These are phyloP conservation scores for Acanthoscelides obtectus DNA, from an alignment of 2,888 invertebrate species.

Conservation along the genomic window DNA sequence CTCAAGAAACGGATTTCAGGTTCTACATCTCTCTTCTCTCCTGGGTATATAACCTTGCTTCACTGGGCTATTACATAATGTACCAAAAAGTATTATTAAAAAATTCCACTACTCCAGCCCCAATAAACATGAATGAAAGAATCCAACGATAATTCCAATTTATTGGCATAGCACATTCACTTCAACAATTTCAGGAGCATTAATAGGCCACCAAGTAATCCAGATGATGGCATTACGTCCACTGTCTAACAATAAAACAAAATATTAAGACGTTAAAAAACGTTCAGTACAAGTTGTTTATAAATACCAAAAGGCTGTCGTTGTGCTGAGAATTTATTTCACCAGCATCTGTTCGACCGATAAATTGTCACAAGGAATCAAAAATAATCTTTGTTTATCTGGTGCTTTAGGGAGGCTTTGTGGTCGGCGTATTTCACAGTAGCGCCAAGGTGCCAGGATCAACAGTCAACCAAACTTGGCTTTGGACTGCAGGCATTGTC, in stretches of 20 bases:
- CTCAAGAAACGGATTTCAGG: too few species aligned
- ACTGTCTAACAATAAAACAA: not conserved
- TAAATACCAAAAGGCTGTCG: not conserved
- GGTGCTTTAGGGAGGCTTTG: conserved; percentile 24
- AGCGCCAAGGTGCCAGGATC: not conserved
- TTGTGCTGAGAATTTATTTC: conserved; percentile 18
- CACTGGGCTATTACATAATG: not conserved
- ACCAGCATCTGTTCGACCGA: conserved; percentile 16
- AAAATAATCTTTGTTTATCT: conserved; percentile 39
- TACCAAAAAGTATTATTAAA: not conserved
- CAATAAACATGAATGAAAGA: not conserved
- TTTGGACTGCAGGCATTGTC: not conserved
- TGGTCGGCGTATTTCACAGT: conserved; percentile 5
- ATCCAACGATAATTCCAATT: not conserved
- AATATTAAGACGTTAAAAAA: not conserved
- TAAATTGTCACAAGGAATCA: conserved; percentile 29
- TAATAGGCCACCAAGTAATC: not conserved
- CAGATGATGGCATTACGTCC: not conserved
- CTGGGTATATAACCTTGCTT: too few species aligned
- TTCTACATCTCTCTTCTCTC: too few species aligned
- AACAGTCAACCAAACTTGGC: not conserved
- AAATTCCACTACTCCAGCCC: not conserved
- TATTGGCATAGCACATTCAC: not conserved
- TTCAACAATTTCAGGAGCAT: not conserved
- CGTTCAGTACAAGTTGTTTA: not conserved